phyloP scores from a whole-genome alignment of 2,797 vertebrate genomes.

The Helicolenus hilgendorfi region DNA sequence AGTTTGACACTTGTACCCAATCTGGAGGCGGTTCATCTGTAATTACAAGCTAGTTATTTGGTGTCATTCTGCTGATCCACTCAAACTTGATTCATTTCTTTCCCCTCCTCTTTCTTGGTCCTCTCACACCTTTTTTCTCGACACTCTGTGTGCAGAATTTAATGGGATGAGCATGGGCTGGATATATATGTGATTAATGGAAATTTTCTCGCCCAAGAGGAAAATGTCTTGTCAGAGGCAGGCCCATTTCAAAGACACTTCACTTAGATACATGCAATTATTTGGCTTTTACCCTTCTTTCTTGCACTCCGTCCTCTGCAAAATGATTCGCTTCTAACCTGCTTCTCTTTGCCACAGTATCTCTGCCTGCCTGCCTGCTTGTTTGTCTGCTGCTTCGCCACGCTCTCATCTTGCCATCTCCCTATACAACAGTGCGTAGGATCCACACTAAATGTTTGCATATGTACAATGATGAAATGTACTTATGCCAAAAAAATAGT shows the following conservation, averaged over 20 bases:
- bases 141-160: slow-evolving; percentile 11
- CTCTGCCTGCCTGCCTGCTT: background rate
- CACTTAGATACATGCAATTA: slow-evolving; percentile 74
- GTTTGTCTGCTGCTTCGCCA: background rate
- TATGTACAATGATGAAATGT: too few relatives aligned
- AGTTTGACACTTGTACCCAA: slow-evolving; percentile 1
- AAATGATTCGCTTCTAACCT: background rate
- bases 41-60: slow-evolving; percentile 20
- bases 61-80: slow-evolving; percentile 13
- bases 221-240: slow-evolving; percentile 49
- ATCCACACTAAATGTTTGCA: too few relatives aligned
- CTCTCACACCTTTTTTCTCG: background rate
- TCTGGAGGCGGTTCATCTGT: slow-evolving; percentile 4
- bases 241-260: slow-evolving; percentile 79
- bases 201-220: slow-evolving; percentile 40
- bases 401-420: background rate
- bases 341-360: background rate
- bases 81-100: slow-evolving; percentile 5
- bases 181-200: slow-evolving; percentile 57
- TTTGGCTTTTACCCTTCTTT: slow-evolving; percentile 81
- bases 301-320: slow-evolving; percentile 40
- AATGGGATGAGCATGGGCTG: slow-evolving; percentile 33
- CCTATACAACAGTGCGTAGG: too few relatives aligned
- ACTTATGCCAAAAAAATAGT: too few relatives aligned
- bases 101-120: slow-evolving; percentile 23